Base-by-base conservation (phyloP, 1,140 invertebrate species). In the Papilio machaon region DNA sequence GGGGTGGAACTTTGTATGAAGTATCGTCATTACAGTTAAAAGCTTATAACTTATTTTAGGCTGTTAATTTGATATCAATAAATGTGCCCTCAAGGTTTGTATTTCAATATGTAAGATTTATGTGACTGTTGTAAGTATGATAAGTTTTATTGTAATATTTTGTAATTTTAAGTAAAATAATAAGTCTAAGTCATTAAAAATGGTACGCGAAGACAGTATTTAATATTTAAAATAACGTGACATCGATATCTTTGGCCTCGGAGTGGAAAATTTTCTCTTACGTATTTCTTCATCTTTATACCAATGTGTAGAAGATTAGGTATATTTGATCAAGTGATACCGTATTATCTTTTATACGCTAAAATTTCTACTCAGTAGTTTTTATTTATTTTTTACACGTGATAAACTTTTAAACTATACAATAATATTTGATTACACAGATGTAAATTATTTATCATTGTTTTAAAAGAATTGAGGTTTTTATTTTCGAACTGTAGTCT, bases 251-350 rank as follows among this genome's bases (percentile, higher is more conserved):
- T 70, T 70, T 70, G 2, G 23, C 35, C 15, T 70, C 13, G 15
- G 30, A 35, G 64, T 52, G 35, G 46, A 80, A 80, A 82, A 83
- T 81, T 85, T 84, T 84, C 80, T 70, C 54, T 43, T 75, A 64
- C 60, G 60, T 64, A 15, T 70, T 35, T 6, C 64, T 8, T 9
- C 11, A 70, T 70, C 4, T 70, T 70, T 70, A 46, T 19, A 80
- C 52, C 67, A 54, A 76, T n/a, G 60, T 67, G 75, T 77, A 74
- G 67, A 82, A 47, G 73, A 81, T 80, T 80, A 84, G 83, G 83
- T 84, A 85, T 84, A 85, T 85, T 87, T 85, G 58, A 74, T 78
- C 86, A 87, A 84, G 82, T 87, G 86, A 77, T 84, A 19, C 73
- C 11, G 49, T 80, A 76, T 15, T 73, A 46, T 47, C 78, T 81